Conservation (phyloP, 2,888 invertebrate species). For the Aspidiotus destructor region DNA sequence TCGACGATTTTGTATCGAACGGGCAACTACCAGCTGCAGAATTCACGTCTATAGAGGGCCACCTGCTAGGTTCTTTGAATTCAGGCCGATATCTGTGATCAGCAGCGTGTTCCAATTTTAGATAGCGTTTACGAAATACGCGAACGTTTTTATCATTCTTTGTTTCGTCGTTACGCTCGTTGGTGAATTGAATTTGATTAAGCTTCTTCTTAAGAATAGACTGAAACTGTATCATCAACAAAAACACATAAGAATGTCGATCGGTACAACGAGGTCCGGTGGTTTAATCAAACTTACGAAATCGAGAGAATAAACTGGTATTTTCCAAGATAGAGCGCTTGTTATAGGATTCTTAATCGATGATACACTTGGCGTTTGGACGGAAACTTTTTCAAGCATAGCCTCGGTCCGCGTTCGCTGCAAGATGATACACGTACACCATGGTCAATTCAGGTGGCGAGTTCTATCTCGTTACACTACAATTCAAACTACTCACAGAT, state of each 20-base stretch:
- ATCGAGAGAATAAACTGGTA: slow-evolving; percentile 28
- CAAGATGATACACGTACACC: not conserved
- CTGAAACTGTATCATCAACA: slow-evolving; percentile 14
- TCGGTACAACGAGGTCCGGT: not conserved
- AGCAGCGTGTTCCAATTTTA: slow-evolving; percentile 37
- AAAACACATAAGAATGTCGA: too few species aligned
- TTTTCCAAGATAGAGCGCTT: slow-evolving; percentile 27
- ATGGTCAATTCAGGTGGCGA: not conserved
- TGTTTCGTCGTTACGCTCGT: slow-evolving; percentile 5
- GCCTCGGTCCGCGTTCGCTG: slow-evolving; percentile 63
- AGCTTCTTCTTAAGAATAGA: slow-evolving; percentile 23
- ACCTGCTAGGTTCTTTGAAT: slow-evolving; percentile 53
- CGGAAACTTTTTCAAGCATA: slow-evolving; percentile 64
- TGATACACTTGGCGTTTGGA: slow-evolving; percentile 37
- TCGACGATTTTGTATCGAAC: slow-evolving; percentile 39
- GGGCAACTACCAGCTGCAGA: slow-evolving; percentile 44
- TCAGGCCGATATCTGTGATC: slow-evolving; percentile 45
- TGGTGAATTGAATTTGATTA: slow-evolving; percentile 14
- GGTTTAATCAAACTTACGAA: slow-evolving; percentile 12
- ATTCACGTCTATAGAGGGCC: slow-evolving; percentile 51
- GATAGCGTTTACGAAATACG: slow-evolving; percentile 35
- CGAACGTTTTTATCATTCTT: slow-evolving; percentile 28
- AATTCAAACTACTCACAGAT: slow-evolving; percentile 14
- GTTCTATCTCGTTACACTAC: not conserved
- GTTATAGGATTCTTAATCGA: slow-evolving; percentile 31